phyloP scores from a whole-genome alignment of 2,888 invertebrate genomes.

The Eupelmus urozonus region DNA sequence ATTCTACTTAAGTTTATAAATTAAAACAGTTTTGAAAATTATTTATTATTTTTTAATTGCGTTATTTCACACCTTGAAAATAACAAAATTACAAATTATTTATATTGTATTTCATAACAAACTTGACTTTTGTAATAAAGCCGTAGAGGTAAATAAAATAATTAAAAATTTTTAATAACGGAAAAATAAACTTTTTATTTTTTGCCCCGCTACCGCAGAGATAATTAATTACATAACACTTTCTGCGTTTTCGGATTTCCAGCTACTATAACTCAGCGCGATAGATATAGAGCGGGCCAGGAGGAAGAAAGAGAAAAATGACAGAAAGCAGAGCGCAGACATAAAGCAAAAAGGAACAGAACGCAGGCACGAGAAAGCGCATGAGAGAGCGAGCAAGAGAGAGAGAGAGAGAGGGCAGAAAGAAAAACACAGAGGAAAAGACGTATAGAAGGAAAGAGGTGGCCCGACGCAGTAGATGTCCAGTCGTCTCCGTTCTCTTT shows the following conservation, averaged over 20 bases:
- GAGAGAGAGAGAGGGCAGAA: background rate
- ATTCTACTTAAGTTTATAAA: background rate
- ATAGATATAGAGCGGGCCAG: background rate
- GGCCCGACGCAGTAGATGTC: slow-evolving; percentile 43
- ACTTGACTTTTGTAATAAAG: too few relatives aligned
- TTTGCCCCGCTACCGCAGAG: too few relatives aligned
- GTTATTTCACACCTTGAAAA: background rate
- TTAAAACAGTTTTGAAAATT: background rate
- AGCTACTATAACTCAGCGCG: background rate
- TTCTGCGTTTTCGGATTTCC: background rate
- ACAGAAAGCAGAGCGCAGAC: slow-evolving; percentile 1
- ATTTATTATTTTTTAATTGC: background rate
- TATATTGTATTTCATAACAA: too few relatives aligned
- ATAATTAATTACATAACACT: background rate
- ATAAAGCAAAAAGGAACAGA: background rate
- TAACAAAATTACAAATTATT: too few relatives aligned
- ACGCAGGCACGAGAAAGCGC: background rate
- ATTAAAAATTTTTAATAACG: too few relatives aligned
- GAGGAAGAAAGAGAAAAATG: slow-evolving; percentile 1
- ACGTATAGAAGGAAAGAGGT: slow-evolving; percentile 6
- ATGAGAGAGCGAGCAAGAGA: background rate
- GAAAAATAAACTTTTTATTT: too few relatives aligned
- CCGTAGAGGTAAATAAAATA: too few relatives aligned
- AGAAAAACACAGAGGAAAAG: background rate
- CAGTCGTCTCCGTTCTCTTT: slow-evolving; percentile 41